Evolutionary conservation across 1,140 invertebrate genomes (phyloP).

Genomic region (Hylyphantes graminicola): DNA sequence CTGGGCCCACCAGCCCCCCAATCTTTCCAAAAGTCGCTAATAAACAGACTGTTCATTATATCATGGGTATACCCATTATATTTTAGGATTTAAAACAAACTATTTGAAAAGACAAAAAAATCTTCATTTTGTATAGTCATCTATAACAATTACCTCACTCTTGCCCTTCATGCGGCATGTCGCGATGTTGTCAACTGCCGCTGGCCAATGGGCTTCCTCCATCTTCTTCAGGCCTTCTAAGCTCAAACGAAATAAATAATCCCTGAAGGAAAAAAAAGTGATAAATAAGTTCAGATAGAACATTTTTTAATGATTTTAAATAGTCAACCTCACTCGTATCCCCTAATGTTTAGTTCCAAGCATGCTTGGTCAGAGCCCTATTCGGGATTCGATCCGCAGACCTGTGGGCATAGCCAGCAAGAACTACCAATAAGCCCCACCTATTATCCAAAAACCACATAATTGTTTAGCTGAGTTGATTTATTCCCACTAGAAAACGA

Average conservation of each 20-base stretch:
- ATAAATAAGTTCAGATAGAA: neutral
- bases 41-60: too few species aligned
- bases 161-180: constrained; percentile 88
- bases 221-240: constrained; percentile 76
- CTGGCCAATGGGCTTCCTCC: constrained; percentile 81
- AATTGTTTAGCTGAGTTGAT: too few species aligned
- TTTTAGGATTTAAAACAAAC: too few species aligned
- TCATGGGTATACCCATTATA: too few species aligned
- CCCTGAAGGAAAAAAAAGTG: constrained; percentile 75
- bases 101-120: too few species aligned
- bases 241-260: constrained; percentile 83
- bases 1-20: too few species aligned
- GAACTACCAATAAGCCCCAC: neutral
- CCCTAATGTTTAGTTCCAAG: neutral
- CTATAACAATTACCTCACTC: constrained; percentile 62
- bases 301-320: neutral
- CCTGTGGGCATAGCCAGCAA: neutral
- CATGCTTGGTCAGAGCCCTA: neutral
- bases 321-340: neutral
- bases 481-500: too few species aligned
- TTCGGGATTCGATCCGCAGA: neutral
- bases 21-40: too few species aligned
- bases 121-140: too few species aligned
- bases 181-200: constrained; percentile 75
- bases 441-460: too few species aligned